These are phyloP conservation scores for Hydrochoerus hydrochaeris DNA, from an alignment of 2,113 vertebrate genomes.

Conservation along the genomic window DNA sequence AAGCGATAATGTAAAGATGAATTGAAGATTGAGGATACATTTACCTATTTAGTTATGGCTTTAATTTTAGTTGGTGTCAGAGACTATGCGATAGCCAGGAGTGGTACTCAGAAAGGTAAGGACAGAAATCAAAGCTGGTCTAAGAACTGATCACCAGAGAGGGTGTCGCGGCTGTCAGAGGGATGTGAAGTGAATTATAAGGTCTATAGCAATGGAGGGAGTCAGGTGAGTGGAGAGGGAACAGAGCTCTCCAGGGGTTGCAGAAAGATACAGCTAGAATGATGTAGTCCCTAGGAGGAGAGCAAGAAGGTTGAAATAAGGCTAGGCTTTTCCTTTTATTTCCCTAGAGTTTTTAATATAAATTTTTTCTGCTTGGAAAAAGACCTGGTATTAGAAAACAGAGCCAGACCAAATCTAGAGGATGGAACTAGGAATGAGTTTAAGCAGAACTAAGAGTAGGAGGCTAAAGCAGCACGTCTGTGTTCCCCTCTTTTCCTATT, in stretches of 20 bases:
- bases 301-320: not conserved
- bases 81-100: not conserved
- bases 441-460: not conserved
- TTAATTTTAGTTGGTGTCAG: not conserved
- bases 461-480: not conserved
- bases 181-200: not conserved
- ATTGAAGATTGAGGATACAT: not conserved
- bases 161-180: not conserved
- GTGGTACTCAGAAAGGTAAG: not conserved
- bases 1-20: not conserved
- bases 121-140: not conserved
- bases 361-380: not conserved
- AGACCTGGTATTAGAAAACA: not conserved
- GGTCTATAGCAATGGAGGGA: not conserved
- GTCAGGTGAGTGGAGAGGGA: too few relatives aligned
- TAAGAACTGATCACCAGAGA: not conserved
- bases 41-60: not conserved
- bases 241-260: not conserved
- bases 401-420: not conserved
- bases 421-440: not conserved
- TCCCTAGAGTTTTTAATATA: not conserved
- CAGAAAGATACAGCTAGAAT: not conserved
- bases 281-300: too few relatives aligned
- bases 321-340: not conserved
- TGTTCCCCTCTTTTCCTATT: not conserved